A percentile compares a stretch with the other conserved stretches of the same genome.
Evolutionary conservation across 2,888 invertebrate genomes (phyloP).

Genomic region (Pogonocherus hispidulus): DNA sequence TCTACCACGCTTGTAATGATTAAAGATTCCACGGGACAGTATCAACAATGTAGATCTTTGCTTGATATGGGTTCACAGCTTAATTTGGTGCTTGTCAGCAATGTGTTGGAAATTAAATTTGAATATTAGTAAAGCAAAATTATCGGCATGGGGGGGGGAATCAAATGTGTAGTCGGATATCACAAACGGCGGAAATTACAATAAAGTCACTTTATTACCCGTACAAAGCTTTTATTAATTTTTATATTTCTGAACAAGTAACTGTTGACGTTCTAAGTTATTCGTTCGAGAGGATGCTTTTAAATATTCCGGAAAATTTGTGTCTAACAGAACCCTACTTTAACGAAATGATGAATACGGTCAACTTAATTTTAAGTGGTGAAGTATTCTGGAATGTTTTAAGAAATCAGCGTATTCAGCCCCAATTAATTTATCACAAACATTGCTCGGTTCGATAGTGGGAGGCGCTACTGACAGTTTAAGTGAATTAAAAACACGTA

Average conservation of each 20-base stretch:
- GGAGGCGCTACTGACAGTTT: neutral
- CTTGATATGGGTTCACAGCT: neutral
- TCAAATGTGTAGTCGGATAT: neutral
- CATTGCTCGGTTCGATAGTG: constrained; percentile 13
- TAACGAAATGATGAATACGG: neutral
- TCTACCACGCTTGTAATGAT: neutral
- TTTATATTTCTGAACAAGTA: neutral
- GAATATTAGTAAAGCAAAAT: neutral
- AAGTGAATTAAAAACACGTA: too few relatives aligned
- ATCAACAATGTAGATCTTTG: neutral
- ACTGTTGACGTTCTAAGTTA: neutral
- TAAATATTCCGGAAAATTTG: neutral
- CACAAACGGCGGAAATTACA: neutral
- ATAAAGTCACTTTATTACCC: neutral
- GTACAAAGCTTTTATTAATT: neutral
- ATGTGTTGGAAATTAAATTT: neutral
- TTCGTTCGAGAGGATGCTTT: neutral
- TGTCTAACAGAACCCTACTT: neutral
- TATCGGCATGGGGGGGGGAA: neutral
- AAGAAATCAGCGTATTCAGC: neutral
- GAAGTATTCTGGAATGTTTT: constrained; percentile 18
- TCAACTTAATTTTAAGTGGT: constrained; percentile 11
- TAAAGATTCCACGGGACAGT: neutral
- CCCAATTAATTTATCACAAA: constrained; percentile 5
- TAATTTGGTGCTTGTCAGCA: neutral